Percentiles rank a stretch among this genome's conserved stretches.
phyloP scores from a whole-genome alignment of 2,113 vertebrate genomes.

The Lasiurus borealis region DNA sequence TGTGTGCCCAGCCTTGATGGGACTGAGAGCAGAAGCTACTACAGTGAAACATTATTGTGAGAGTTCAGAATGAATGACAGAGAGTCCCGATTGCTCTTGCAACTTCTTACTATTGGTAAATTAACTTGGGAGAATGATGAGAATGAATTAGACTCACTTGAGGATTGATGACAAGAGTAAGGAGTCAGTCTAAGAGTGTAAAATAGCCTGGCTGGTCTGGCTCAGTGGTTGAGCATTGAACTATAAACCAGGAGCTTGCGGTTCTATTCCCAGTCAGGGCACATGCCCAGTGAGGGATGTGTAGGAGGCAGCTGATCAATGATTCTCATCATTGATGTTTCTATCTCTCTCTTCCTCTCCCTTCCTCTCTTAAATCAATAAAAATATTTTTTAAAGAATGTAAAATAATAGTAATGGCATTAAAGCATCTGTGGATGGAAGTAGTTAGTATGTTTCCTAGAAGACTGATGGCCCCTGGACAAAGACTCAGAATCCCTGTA shows the following conservation, averaged over 20 bases:
- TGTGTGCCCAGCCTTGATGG: not conserved
- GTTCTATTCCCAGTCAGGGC: too few species aligned
- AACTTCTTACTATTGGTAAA: not conserved
- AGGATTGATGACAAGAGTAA: not conserved
- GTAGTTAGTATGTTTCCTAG: not conserved
- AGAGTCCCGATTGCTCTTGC: not conserved
- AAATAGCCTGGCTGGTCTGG: too few species aligned
- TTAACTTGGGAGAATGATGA: constrained; percentile 1
- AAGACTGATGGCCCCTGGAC: not conserved
- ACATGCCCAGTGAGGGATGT: too few species aligned
- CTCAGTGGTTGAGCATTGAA: too few species aligned
- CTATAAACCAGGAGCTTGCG: too few species aligned
- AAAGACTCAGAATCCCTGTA: not conserved
- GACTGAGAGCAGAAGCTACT: not conserved
- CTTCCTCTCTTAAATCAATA: too few species aligned
- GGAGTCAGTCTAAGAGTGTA: not conserved
- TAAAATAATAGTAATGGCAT: too few species aligned
- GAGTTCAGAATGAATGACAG: not conserved
- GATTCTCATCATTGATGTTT: too few species aligned
- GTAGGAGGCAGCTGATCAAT: too few species aligned
- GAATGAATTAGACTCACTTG: not conserved
- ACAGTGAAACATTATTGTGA: not conserved
- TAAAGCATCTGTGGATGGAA: not conserved
- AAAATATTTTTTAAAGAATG: too few species aligned
- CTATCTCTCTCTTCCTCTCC: too few species aligned